These are phyloP conservation scores for Odobenus rosmarus DNA, from an alignment of 2,113 vertebrate genomes.

Conservation along the genomic window DNA sequence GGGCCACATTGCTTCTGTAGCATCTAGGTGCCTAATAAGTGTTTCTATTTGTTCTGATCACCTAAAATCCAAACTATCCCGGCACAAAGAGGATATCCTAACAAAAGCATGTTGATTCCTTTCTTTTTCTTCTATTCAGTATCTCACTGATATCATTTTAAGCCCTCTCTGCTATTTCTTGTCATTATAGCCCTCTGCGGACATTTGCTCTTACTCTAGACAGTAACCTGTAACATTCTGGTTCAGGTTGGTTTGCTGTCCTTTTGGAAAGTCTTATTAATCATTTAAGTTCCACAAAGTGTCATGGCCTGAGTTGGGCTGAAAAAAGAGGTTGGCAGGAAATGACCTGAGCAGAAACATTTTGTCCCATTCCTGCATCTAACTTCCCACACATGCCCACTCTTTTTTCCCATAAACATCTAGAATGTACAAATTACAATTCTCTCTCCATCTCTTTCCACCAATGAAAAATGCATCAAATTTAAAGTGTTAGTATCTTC, in stretches of 20 bases:
- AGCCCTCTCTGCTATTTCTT: constrained; percentile 35
- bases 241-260: constrained; percentile 18
- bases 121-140: not conserved
- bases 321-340: constrained; percentile 52
- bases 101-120: not conserved
- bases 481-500: not conserved
- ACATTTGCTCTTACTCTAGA: not conserved
- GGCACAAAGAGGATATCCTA: not conserved
- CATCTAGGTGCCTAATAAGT: not conserved
- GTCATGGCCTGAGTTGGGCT: not conserved
- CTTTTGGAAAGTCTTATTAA: constrained; percentile 46
- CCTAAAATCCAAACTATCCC: not conserved
- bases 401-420: constrained; percentile 38
- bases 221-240: constrained; percentile 37
- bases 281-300: constrained; percentile 35
- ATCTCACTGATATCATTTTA: not conserved
- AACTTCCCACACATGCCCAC: constrained; percentile 10
- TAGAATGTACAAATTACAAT: constrained; percentile 25
- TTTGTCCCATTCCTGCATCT: not conserved
- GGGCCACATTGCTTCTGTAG: not conserved
- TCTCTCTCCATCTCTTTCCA: constrained; percentile 24
- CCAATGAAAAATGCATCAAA: constrained; percentile 28
- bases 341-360: constrained; percentile 50
- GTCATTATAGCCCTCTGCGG: not conserved
- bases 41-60: not conserved